Percentiles rank a stretch among this genome's conserved stretches.
Conservation (phyloP, 1,140 invertebrate genomes). For the Hormaphis cornu region DNA sequence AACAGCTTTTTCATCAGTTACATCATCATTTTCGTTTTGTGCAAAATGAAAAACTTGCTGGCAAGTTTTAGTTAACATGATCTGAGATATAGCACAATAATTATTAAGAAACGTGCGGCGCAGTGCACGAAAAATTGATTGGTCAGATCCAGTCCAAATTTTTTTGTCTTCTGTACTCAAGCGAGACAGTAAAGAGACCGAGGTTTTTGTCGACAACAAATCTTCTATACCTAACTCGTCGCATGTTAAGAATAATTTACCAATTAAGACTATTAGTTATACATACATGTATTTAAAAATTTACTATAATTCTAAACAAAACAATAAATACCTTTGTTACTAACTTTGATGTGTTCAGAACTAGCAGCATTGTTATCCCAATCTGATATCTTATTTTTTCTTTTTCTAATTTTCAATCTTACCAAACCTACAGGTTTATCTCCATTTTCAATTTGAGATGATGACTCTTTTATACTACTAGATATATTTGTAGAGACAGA, state of each 20-base stretch:
- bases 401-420: slow-evolving; percentile 57
- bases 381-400: slow-evolving; percentile 65
- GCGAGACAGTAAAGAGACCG: slow-evolving; percentile 37
- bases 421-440: slow-evolving; percentile 2
- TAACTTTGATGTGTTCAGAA: slow-evolving; percentile 86
- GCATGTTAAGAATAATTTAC: not conserved
- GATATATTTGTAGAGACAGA: not conserved
- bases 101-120: slow-evolving; percentile 88
- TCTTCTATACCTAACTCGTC: slow-evolving; percentile 31
- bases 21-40: slow-evolving; percentile 74
- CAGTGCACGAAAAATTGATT: slow-evolving; percentile 80
- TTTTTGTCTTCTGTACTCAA: slow-evolving; percentile 36
- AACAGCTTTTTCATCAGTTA: slow-evolving; percentile 63
- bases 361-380: slow-evolving; percentile 88
- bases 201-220: slow-evolving; percentile 36
- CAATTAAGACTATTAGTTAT: not conserved
- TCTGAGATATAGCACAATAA: slow-evolving; percentile 86
- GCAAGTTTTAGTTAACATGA: slow-evolving; percentile 88
- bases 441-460: slow-evolving; percentile 22
- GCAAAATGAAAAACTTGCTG: slow-evolving; percentile 89
- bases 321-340: slow-evolving; percentile 43
- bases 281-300: slow-evolving; percentile 34
- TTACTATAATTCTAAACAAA: too few relatives aligned
- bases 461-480: slow-evolving; percentile 35
- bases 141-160: slow-evolving; percentile 87